phyloP scores from a whole-genome alignment of 2,888 invertebrate genomes.

The Polylopha cassiicola region DNA sequence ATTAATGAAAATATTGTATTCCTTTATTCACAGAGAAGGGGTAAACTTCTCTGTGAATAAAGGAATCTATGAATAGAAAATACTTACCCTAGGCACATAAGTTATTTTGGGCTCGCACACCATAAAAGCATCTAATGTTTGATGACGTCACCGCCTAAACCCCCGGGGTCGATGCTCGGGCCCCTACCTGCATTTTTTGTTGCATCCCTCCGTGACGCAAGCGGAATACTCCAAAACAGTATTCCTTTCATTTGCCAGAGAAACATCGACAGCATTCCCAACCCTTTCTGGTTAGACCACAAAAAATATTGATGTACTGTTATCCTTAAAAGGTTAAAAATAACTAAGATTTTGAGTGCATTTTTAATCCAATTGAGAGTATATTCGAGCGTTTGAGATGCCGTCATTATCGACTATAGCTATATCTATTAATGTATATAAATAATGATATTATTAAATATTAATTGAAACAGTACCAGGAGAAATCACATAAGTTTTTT shows the following conservation, averaged over 20 bases:
- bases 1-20: slow-evolving; percentile 7
- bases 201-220: slow-evolving; percentile 64
- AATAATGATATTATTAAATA: no score
- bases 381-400: no score
- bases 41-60: no score
- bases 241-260: slow-evolving; percentile 33
- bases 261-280: slow-evolving; percentile 24
- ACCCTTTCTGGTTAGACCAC: slow-evolving; percentile 16
- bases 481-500: no score
- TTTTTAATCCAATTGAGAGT: no score
- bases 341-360: neutral
- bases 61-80: slow-evolving; percentile 22
- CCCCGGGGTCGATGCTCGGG: slow-evolving; percentile 68
- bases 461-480: no score
- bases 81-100: slow-evolving; percentile 34
- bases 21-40: no score
- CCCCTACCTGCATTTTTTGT: slow-evolving; percentile 74
- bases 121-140: slow-evolving; percentile 34
- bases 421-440: no score
- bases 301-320: slow-evolving; percentile 1
- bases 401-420: no score
- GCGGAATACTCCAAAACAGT: slow-evolving; percentile 48
- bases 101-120: slow-evolving; percentile 41
- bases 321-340: neutral
- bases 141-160: slow-evolving; percentile 62